phyloP scores from a whole-genome alignment of 1,140 invertebrate species.

The Bathynomus jamesi region DNA sequence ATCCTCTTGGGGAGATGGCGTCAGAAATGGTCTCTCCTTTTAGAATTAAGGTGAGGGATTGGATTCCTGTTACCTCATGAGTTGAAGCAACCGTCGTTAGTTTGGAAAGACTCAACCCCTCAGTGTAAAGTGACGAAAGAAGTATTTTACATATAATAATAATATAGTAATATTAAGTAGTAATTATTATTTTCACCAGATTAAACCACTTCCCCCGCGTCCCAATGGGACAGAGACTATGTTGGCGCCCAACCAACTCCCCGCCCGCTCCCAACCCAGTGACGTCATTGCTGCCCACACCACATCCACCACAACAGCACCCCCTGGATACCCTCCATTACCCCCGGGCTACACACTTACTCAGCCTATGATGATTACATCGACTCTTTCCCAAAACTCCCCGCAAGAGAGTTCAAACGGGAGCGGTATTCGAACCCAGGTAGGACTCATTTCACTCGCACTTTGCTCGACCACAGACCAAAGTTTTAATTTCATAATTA shows the following conservation, averaged over 20 bases:
- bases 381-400: neutral
- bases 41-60: constrained; percentile 33
- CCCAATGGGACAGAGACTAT: constrained; percentile 7
- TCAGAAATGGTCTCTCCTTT: constrained; percentile 34
- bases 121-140: no score
- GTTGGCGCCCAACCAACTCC: neutral
- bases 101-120: no score
- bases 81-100: no score
- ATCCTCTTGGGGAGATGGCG: constrained; percentile 26
- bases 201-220: constrained; percentile 30
- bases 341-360: constrained; percentile 34
- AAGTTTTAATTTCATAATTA: no score
- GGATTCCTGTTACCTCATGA: no score
- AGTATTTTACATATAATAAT: no score
- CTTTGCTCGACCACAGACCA: no score
- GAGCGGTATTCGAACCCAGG: no score
- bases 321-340: constrained; percentile 32
- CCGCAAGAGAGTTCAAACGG: no score
- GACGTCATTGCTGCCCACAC: neutral
- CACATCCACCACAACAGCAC: neutral
- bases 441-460: no score
- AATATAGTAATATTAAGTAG: no score
- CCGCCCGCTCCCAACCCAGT: neutral
- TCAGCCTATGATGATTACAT: constrained; percentile 26
- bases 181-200: constrained; percentile 15